Evolutionary conservation across 2,113 vertebrate genomes (phyloP), one percentile per base, ranked within the genome.

Genomic region (Scolopax mira): DNA sequence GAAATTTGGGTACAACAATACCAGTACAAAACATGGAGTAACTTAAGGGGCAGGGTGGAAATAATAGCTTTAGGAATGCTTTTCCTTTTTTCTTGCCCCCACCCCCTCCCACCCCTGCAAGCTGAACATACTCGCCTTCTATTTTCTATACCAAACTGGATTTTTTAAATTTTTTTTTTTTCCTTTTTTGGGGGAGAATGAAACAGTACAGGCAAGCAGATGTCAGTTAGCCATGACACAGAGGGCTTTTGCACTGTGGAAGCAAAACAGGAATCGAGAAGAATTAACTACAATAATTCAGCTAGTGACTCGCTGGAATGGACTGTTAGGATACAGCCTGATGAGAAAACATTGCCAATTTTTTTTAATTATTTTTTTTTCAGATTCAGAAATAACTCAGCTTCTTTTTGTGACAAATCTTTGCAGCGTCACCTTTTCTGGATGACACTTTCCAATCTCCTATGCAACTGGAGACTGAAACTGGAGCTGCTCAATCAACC

Each of bases 401-500:
- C 81, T 88, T 89, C 49, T 92, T 92, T 92, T 91, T 87, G 75
- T 92, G 92, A 90, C 72, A 88, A 94, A 88, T 87, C 77, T 60
- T 90, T 93, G 57, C 91, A 88, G 80, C 28, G 3, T 94, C 51
- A 64, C 77, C 31, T 72, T 72, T 83, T 80, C 69, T 77, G 58
- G 60, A 67, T 73, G 75, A 65, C 86, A 88, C 46, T 55, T 83
- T 85, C 75, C 27, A 77, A 60, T 69, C 83, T 90, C 89, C 74
- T 86, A 13, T 90, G 78, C 87, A 94, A 84, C 67, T 81, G 92
- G 93, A 96, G 92, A 41, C 81, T 90, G 78, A 91, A 96, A 95
- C 94, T 95, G 92, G 87, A 96, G 93, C 92, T 97, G 94, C 95
- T 96, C 75, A 72, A 89, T 72, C 93, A 61, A 31, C 72, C 15